Evolutionary conservation across 2,797 vertebrate genomes (phyloP), one percentile per base, ranked within the genome.

Genomic region (Danio choprae): DNA sequence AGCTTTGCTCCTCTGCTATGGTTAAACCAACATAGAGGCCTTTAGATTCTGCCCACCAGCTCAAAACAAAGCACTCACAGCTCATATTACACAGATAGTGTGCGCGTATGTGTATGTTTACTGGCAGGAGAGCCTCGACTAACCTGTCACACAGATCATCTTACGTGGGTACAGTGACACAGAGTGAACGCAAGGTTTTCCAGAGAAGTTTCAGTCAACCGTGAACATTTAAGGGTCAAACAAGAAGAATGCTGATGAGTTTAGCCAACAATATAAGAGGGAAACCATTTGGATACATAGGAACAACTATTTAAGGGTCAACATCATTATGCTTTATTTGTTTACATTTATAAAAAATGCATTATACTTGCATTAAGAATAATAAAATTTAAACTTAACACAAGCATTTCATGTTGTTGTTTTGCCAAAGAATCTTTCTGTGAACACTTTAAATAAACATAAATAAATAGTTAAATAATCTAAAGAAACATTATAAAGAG

Each of bases 41-140:
- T 85, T 86, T 86, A 85, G 76, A 88, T 22, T 51, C 40, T 59
- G 63, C 56, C 55, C 46, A 11, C 44, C n/a, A 75, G 84, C 85
- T 89, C 83, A 89, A 88, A 89, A 92, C 92, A 93, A 91, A 90
- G 89, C 88, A 88, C 80, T 88, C 81, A 46, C 59, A 86, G 90
- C 86, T 94, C 91, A 88, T 82, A 87, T 94, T 92, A 90, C 92
- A 88, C 86, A 71, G 77, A 86, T 88, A 88, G 85, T 73, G n/a
- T 64, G 51, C 73, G 84, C 74, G 84, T 73, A 51, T 82, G 56
- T 67, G 11, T 60, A 63, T 74, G 56, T 73, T 70, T 68, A 56
- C 70, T 74, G 56, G 79, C 79, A 81, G 40, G 36, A 67, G 41
- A 81, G 67, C 44, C 75, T 84, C 70, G 85, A 44, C 83, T 58